Conservation (phyloP, 2,113 vertebrate species). For the Acinonyx jubatus region DNA sequence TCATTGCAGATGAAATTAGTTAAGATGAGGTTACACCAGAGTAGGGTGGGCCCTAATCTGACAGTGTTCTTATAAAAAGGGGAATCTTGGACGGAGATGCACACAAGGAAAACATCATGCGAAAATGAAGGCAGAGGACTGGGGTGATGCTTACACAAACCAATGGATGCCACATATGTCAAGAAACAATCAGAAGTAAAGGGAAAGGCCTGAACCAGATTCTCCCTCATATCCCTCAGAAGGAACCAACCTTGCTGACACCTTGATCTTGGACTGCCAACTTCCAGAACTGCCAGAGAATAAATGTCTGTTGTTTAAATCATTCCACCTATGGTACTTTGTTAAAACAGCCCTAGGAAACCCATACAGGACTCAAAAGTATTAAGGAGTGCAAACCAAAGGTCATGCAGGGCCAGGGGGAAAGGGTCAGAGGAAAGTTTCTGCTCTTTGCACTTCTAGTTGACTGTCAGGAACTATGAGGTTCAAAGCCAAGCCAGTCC, state of each 20-base stretch:
- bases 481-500: too few species aligned
- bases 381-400: neutral
- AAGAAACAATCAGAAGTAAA: neutral
- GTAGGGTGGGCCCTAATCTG: neutral
- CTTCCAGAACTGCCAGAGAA: neutral
- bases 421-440: neutral
- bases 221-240: neutral
- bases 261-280: neutral
- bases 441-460: neutral
- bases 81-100: neutral
- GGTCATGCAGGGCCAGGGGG: neutral
- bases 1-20: neutral
- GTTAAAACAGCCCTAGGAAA: neutral
- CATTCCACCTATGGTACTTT: neutral
- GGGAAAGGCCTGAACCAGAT: neutral
- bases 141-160: neutral
- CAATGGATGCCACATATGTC: neutral
- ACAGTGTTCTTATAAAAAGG: neutral
- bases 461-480: neutral
- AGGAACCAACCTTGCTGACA: neutral
- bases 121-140: neutral
- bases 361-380: neutral
- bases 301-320: neutral
- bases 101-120: accelerated
- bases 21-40: neutral